Conservation (phyloP, 1,140 invertebrate species). For the Drosophila murphyi region DNA sequence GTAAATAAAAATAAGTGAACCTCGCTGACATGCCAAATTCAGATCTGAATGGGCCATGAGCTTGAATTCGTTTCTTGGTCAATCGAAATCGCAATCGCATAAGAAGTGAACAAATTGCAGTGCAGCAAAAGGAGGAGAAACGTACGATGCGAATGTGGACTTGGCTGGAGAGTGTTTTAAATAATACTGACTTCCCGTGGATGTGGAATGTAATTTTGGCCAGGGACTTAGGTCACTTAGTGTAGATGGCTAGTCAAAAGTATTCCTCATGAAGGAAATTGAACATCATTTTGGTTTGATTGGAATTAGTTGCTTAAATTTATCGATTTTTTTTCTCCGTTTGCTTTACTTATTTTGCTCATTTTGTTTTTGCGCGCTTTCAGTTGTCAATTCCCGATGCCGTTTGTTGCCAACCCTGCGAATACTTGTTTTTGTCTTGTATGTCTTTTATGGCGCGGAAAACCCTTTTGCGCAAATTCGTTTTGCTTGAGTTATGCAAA, state of each 20-base stretch:
- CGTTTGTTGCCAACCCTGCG: slow-evolving; percentile 45
- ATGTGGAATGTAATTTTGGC: not conserved
- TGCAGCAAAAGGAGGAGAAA: slow-evolving; percentile 6
- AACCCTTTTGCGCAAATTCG: slow-evolving; percentile 67
- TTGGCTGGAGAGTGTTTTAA: not conserved
- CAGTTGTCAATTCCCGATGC: slow-evolving; percentile 4
- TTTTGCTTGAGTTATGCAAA: slow-evolving; percentile 62
- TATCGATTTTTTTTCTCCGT: slow-evolving; percentile 7
- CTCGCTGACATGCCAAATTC: slow-evolving; percentile 57
- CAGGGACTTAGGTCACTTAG: not conserved
- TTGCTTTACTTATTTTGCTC: not conserved
- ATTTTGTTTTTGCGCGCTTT: not conserved
- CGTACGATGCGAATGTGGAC: not conserved
- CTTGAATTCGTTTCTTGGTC: slow-evolving; percentile 43
- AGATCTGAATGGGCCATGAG: slow-evolving; percentile 39
- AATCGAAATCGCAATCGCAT: slow-evolving; percentile 37
- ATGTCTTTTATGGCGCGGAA: slow-evolving; percentile 69
- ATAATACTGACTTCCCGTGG: not conserved
- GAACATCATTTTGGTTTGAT: not conserved
- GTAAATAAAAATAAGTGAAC: slow-evolving; percentile 82
- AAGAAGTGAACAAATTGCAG: slow-evolving; percentile 50
- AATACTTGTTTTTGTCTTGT: slow-evolving; percentile 37
- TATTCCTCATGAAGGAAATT: not conserved
- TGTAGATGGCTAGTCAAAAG: not conserved
- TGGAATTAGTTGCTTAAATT: not conserved